Base-by-base conservation (phyloP, 1,140 invertebrate species). In the Tetranychus cinnabarinus region DNA sequence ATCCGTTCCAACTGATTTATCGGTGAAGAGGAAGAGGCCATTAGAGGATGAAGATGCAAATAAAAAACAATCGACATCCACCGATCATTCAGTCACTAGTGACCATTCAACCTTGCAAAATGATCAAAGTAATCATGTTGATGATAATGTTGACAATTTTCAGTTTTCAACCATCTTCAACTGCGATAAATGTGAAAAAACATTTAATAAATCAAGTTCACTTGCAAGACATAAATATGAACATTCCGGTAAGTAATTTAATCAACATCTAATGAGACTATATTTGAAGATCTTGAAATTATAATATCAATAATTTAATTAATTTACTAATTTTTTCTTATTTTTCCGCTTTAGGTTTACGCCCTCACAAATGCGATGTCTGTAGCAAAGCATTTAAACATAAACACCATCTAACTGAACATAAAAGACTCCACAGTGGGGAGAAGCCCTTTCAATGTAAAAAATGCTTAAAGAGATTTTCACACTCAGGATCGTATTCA, bases 311-410 rank as follows among this genome's bases (percentile, higher is more conserved):
- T n/a, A n/a, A n/a, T 4, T 42, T 42, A 42, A n/a, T n/a, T n/a
- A n/a, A n/a, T n/a, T 10, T 42, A 5, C 39, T 42, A 10, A 42
- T 42, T 10, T 42, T 10, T 42, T 10, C 10, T 10, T 58, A 2
- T 60, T 1, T 1, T 59, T 63, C 60, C 54, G n/a, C 39, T 62
- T 2, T 1, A 99, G 95, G 95, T 76, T 89, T 95, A 75, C 81
- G 96, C 63, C 96, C 96, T 48, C 92, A 98, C 77, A 91, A 93
- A 75, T 99, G 96, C 76, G 81, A 91, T 71, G 83, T 93, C 67
- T 99, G 96, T 74, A 79, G 83, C n/a, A 99, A 96, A 74, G 95
- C 96, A 56, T 99, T 99, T 79, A 99, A 99, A 74, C 96, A 99
- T 78, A 99, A 99, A 77, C 96, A 99, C 73, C 96, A 99, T 72